These are phyloP conservation scores for Mylabris phalerata DNA, from an alignment of 1,140 invertebrate genomes.

Conservation along the genomic window DNA sequence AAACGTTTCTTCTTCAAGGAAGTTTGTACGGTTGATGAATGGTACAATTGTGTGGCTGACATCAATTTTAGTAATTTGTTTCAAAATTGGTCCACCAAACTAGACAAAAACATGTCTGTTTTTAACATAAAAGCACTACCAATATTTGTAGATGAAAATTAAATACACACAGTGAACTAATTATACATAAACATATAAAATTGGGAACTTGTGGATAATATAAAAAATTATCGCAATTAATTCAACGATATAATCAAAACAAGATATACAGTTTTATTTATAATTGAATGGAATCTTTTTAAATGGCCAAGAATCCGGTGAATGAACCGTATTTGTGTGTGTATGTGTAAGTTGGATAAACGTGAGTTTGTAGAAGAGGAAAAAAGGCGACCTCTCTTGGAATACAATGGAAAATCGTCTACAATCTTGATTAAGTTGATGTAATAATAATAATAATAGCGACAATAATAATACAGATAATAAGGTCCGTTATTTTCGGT, in stretches of 20 bases:
- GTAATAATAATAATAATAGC: too few species aligned
- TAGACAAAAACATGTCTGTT: too few species aligned
- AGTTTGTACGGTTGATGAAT: conserved; percentile 1
- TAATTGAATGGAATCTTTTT: conserved; percentile 8
- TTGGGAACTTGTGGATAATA: too few species aligned
- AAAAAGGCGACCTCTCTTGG: conserved; percentile 7
- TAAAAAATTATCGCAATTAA: too few species aligned
- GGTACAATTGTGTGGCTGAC: conserved; percentile 8
- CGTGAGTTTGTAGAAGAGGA: not conserved
- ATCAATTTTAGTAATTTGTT: not conserved
- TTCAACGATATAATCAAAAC: too few species aligned
- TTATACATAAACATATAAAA: too few species aligned
- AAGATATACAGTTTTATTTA: not conserved
- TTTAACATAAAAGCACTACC: too few species aligned
- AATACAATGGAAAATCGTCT: not conserved
- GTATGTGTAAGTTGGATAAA: too few species aligned
- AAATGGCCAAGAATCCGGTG: conserved; percentile 13
- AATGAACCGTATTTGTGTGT: conserved; percentile 9
- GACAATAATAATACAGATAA: not conserved
- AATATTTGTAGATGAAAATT: too few species aligned
- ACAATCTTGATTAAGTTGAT: too few species aligned
- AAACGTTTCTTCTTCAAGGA: conserved; percentile 4
- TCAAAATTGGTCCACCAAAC: too few species aligned
- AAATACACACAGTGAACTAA: too few species aligned
- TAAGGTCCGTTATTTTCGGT: conserved; percentile 7